Base-by-base conservation (phyloP, 2,888 invertebrate species). In the Glyphotaelius pellucidus region DNA sequence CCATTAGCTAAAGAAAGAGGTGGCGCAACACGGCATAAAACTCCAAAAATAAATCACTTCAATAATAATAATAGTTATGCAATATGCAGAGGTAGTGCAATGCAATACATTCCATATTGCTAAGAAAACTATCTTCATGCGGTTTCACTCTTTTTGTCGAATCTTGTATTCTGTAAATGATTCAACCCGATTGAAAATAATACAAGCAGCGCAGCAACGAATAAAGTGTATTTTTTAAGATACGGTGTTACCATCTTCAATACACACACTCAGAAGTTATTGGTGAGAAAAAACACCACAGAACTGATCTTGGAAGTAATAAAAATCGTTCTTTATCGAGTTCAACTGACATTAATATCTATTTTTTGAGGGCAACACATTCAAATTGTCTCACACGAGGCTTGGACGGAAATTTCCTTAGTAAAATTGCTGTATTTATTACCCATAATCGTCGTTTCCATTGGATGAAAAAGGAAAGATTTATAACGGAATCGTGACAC, bases 381-480 rank as follows among this genome's bases (percentile, higher is more conserved):
- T 86, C 86, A 86, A 86, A 86, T 86, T 42, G 86, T 86, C 30
- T 86, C 30, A n/a, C n/a, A 86, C 35, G n/a, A 86, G 30, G 47
- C 30, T 86, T 30, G 42, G 42, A 42, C 86, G 42, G 42, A 86
- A 86, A 86, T 86, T 86, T 86, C 30, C 30, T 86, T 9, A 30
- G 19, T 42, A 86, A 42, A 86, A 85, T 42, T 14, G 42, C n/a
- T 47, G 38, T 42, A 42, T 86, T 86, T 86, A 86, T 86, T 42
- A 86, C 42, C 86, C 30, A 86, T 86, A 86, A 86, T 86, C 86
- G 86, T 86, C 86, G 86, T 42, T 42, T 38, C 86, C 42, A 86
- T 35, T 86, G 5, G 86, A 42, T 35, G n/a, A 30, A 30, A 86
- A 47, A 25, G 25, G 25, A 86, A 47, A 86, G 86, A 86, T 86